Evolutionary conservation across 2,113 vertebrate genomes (phyloP), one percentile per base, ranked within the genome.

Genomic region (Ammodytes dubius): DNA sequence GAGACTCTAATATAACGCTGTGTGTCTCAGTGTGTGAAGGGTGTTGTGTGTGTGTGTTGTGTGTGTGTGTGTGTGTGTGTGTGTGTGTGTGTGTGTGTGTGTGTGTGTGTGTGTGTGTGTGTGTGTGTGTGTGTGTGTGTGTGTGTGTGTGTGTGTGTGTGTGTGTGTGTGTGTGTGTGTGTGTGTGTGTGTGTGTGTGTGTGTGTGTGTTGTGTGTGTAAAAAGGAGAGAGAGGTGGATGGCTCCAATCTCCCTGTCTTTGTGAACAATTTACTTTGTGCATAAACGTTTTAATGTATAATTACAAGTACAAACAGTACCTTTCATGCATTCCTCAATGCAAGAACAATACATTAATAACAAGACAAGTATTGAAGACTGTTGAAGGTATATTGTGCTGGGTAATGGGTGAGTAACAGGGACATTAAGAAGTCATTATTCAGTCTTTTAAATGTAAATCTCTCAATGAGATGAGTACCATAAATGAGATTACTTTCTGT

Each of bases 1-100:
- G 64, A 71, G 61, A 74, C 45, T 68, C 39, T 82, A 58, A 67
- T 81, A 65, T 56, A 61, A 70, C 37, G 56, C 11, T 3, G 19
- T 58, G 58, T 74, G 54, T 61, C 60, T 39, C n/a, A n/a, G 54
- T 17, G 56, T 8, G 63, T 37, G 58, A 17, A 53, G 46, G 27
- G n/a, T 27, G 1, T n/a, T 27, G 27, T 27, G 27, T 27, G 27
- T 27, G 27, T 27, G 27, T 27, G 27, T 27, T n/a, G 27, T 27
- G 27, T 27, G 27, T 27, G 27, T 27, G n/a, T 27, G 1, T 27
- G 27, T 27, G 27, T 27, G 27, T 27, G 27, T 27, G 27, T 27
- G 27, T 27, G n/a, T n/a, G n/a, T n/a, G n/a, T n/a, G n/a, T 61
- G 45, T 46, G 14, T 40, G 49, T 54, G 71, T 13, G 59, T 12